These are phyloP conservation scores for Sebastes kiyomatsui DNA, from an alignment of 2,797 vertebrate species.

Conservation along the genomic window DNA sequence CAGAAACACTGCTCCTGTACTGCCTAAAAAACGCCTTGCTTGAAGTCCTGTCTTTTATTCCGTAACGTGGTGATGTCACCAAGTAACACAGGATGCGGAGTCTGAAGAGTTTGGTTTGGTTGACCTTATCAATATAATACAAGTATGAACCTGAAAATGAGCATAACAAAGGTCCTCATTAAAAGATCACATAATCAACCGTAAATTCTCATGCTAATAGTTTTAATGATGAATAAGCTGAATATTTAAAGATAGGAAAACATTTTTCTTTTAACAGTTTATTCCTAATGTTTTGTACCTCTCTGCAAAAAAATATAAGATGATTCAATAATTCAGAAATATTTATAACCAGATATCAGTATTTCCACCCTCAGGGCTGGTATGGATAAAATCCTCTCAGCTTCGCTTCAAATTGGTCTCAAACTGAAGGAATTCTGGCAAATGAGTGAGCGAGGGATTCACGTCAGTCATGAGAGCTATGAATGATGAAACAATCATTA, in stretches of 20 bases:
- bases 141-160: too few relatives aligned
- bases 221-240: neutral
- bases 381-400: neutral
- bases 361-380: neutral
- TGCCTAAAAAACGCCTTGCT: too few relatives aligned
- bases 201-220: too few relatives aligned
- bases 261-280: neutral
- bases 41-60: too few relatives aligned
- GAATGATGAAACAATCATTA: neutral
- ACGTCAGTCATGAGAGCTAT: neutral
- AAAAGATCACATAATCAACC: neutral
- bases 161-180: too few relatives aligned
- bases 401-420: neutral
- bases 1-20: too few relatives aligned
- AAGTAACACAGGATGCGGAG: too few relatives aligned
- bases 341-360: neutral
- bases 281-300: neutral
- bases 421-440: neutral
- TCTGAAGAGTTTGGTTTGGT: too few relatives aligned
- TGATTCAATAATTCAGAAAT: conserved; percentile 9
- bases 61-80: too few relatives aligned
- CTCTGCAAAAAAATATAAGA: neutral
- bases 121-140: too few relatives aligned
- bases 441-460: neutral
- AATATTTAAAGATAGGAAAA: neutral